A percentile compares a stretch with the other conserved stretches of the same genome.
phyloP scores from a whole-genome alignment of 2,797 vertebrate genomes.

The Silurus lanzhouensis region DNA sequence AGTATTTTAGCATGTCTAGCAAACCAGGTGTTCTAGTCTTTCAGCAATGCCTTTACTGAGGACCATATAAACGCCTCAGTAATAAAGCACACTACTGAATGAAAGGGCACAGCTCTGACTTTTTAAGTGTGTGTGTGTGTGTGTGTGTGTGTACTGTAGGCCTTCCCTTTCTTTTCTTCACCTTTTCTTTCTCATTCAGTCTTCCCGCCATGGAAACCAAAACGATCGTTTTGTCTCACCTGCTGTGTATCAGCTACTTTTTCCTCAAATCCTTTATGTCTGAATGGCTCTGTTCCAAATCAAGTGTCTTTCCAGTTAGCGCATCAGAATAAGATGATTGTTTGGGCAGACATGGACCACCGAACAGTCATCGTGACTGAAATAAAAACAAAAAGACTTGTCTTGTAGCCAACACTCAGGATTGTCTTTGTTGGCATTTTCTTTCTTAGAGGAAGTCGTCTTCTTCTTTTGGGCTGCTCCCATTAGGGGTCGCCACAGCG shows the following conservation, averaged over 20 bases:
- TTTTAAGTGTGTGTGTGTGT: background rate
- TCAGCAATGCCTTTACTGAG: background rate
- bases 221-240: conserved; percentile 52
- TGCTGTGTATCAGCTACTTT: background rate
- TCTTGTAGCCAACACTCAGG: background rate
- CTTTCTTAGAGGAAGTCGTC: background rate
- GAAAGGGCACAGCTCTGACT: background rate
- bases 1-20: background rate
- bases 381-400: background rate
- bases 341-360: background rate
- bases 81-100: background rate
- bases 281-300: background rate
- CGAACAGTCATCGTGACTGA: background rate
- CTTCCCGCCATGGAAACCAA: conserved; percentile 70
- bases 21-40: background rate
- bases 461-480: too few species aligned
- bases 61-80: background rate
- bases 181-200: conserved; percentile 25
- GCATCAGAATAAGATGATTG: background rate
- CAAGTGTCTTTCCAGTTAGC: background rate
- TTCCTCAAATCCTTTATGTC: background rate
- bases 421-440: background rate
- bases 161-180: background rate
- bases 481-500: too few species aligned
- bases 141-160: background rate